Evolutionary conservation across 2,113 vertebrate genomes (phyloP), one percentile per base, ranked within the genome.

Genomic region (Xyrauchen texanus): DNA sequence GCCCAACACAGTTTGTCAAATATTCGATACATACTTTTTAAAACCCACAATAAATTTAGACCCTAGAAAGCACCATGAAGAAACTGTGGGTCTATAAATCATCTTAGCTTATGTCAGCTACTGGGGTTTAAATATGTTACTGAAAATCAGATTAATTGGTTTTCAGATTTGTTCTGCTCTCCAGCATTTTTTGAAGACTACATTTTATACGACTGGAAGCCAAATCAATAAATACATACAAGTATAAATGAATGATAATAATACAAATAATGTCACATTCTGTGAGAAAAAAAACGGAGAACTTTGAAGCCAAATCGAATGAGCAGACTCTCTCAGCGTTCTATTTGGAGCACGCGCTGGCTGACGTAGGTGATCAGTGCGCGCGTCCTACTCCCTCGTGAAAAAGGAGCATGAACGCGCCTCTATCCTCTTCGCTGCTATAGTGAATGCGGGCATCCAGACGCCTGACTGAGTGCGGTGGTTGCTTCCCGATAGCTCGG

Each of bases 401-500:
- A 81, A 88, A 88, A 82, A 79, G 85, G 78, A 81, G 77, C 86
- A 86, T 72, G 91, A 77, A 76, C 90, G 90, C 91, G 91, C 91
- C 83, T 90, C 87, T 83, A 86, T 90, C 85, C 87, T 87, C 84
- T 83, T 72, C 76, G 55, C 87, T 88, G 88, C 67, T 73, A 87
- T 88, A 88, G 89, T 89, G 87, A 92, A 90, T 91, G 91, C 92
- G 90, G 90, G 90, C 85, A 92, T 90, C 88, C 91, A 91, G 92
- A 92, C 91, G 88, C 90, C 88, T 87, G 89, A 89, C 85, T 80
- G 90, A 61, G 89, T 89, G 88, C 85, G 83, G 78, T 85, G 88
- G 87, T 63, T 58, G 49, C 57, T 52, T 90, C 87, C 89, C 88
- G 90, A 90, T 89, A 81, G 85, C 83, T 84, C 86, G 83, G 84